These are phyloP conservation scores for Leptodactylus fallax DNA, from an alignment of 2,797 vertebrate species.

Conservation along the genomic window DNA sequence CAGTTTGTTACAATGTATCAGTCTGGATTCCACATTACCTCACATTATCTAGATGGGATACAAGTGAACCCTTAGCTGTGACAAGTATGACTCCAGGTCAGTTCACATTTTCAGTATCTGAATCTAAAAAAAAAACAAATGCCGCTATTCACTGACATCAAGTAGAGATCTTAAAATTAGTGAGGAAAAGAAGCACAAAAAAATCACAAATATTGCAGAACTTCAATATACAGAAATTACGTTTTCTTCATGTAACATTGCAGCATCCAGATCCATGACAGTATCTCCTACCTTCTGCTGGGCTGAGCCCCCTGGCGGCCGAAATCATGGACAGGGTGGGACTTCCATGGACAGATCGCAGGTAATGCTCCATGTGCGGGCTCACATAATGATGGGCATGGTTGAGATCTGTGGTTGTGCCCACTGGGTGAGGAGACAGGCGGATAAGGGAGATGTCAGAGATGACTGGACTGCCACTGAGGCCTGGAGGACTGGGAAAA, in stretches of 20 bases:
- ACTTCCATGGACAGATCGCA: conserved; percentile 92
- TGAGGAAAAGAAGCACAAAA: too few species aligned
- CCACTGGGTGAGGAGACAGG: conserved; percentile 86
- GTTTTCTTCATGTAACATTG: too few species aligned
- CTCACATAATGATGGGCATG: conserved; percentile 88
- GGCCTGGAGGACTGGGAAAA: conserved; percentile 83
- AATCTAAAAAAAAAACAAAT: too few species aligned
- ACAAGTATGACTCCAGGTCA: too few species aligned
- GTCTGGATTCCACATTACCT: not conserved
- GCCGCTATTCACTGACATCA: too few species aligned
- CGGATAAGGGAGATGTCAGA: conserved; percentile 96
- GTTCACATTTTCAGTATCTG: too few species aligned
- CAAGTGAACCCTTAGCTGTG: too few species aligned
- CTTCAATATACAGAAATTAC: too few species aligned
- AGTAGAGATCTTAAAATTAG: too few species aligned
- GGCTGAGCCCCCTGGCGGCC: conserved; percentile 92
- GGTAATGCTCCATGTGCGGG: conserved; percentile 97
- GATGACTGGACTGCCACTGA: conserved; percentile 92
- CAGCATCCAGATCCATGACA: too few species aligned
- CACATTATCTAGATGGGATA: too few species aligned
- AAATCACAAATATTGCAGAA: too few species aligned
- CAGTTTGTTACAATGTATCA: not conserved
- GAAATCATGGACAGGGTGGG: conserved; percentile 96
- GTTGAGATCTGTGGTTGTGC: conserved; percentile 86
- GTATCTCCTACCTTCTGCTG: conserved; percentile 87